Conservation (phyloP, 2,888 invertebrate species). For the Mactromeris polynyma region DNA sequence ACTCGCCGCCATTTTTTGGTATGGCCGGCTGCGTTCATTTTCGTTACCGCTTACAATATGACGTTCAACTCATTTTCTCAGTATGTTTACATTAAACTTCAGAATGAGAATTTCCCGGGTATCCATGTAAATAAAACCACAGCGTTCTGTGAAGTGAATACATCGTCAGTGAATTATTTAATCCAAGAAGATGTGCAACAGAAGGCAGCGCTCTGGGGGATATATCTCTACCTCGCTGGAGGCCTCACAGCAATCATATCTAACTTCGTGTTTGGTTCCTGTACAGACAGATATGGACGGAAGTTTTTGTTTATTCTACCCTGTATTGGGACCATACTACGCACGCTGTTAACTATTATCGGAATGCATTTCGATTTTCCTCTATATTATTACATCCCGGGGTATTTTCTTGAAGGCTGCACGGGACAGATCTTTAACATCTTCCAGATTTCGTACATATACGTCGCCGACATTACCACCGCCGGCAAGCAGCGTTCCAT, state of each 20-base stretch:
- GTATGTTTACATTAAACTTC: constrained; percentile 55
- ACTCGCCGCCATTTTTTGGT: constrained; percentile 47
- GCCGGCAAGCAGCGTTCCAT: constrained; percentile 63
- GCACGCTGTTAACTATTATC: constrained; percentile 43
- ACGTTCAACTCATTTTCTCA: constrained; percentile 49
- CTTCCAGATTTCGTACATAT: constrained; percentile 55
- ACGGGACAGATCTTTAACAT: constrained; percentile 64
- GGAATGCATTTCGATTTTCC: constrained; percentile 62
- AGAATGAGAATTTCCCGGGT: constrained; percentile 50
- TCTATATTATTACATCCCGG: constrained; percentile 54
- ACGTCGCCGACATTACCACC: constrained; percentile 68
- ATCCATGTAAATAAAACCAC: constrained; percentile 32
- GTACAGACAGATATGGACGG: constrained; percentile 69
- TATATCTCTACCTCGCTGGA: constrained; percentile 57
- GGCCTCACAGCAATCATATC: constrained; percentile 56
- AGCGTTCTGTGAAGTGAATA: constrained; percentile 47
- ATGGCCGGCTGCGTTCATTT: constrained; percentile 49
- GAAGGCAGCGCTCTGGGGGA: constrained; percentile 58
- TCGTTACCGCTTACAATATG: constrained; percentile 42
- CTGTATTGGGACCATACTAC: constrained; percentile 54
- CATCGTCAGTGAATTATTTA: constrained; percentile 15
- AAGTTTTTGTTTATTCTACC: constrained; percentile 64
- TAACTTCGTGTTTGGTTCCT: constrained; percentile 63
- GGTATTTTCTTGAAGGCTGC: constrained; percentile 65
- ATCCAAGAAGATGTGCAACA: constrained; percentile 60